These are phyloP conservation scores for Rotaria magnacalcarata DNA, from an alignment of 2,888 invertebrate genomes.

Conservation along the genomic window DNA sequence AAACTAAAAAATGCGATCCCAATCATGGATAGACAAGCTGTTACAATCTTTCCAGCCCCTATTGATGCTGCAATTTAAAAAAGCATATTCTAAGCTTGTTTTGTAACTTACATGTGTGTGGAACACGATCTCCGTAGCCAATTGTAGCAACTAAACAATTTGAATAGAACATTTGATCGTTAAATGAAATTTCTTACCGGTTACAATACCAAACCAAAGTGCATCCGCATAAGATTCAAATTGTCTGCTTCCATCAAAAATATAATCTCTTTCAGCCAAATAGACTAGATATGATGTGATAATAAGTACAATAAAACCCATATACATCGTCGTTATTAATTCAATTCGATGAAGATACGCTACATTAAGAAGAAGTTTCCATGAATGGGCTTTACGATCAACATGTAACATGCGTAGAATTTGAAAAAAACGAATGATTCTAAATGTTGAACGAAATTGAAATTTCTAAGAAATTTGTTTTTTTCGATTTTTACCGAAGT, in stretches of 20 bases:
- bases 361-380: conserved; percentile 14
- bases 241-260: neutral
- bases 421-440: conserved; percentile 35
- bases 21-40: conserved; percentile 6
- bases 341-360: conserved; percentile 36
- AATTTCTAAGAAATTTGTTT: too few species aligned
- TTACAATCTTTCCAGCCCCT: conserved; percentile 22
- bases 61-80: neutral
- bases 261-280: conserved; percentile 36
- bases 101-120: neutral
- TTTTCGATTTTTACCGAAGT: neutral
- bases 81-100: too few species aligned
- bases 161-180: neutral
- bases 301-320: conserved; percentile 33
- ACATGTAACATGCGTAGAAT: conserved; percentile 36
- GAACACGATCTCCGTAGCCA: conserved; percentile 34
- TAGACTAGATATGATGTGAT: conserved; percentile 6
- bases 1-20: conserved; percentile 20
- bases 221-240: conserved; percentile 38
- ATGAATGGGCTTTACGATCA: conserved; percentile 20
- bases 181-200: neutral
- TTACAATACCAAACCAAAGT: conserved; percentile 34
- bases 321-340: conserved; percentile 34
- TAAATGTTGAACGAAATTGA: neutral
- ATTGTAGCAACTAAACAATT: neutral